Evolutionary conservation across 2,113 vertebrate species (phyloP), one percentile per base, ranked within the genome.

Genomic region (Oryzias celebensis): DNA sequence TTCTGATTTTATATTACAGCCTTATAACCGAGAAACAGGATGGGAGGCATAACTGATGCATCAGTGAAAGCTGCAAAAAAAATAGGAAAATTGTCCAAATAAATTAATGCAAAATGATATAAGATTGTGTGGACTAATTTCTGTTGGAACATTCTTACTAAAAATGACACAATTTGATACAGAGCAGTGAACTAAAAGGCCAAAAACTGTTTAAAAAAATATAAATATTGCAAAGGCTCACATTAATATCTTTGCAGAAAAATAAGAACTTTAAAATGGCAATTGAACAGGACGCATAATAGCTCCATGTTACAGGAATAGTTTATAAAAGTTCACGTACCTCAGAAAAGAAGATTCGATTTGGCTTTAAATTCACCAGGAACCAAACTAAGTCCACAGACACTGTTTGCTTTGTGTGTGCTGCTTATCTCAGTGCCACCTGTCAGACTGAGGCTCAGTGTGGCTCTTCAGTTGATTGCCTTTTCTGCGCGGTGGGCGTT

Each of bases 321-420:
- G 20, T 49, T 31, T 1, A 52, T 4, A 3, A 47, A 10, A 5
- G 3, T 23, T 6, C 56, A 83, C 85, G 80, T 51, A 85, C 83
- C 85, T 65, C 53, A 43, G 46, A 14, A 16, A 62, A 50, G 46
- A 18, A 10, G 24, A 36, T 16, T 15, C 6, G 31, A 46, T 53
- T 14, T 15, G 4, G n/a, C 23, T 18, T 15, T 2, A n/a, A 43
- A 62, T 55, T 20, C 20, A 7, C 24, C 15, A 13, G 1, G 13
- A 49, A 16, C 41, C n/a, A 53, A 66, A 24, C 7, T 17, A 10
- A 22, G 14, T 55, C 51, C 59, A 41, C 1, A 14, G 1, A 44
- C 3, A 1, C 10, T 4, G 16, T 42, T 45, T n/a, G 47, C 26
- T 28, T 14, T 7, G 1, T 20, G 8, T 15, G 15, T 46, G 43